A percentile compares a stretch with the other conserved stretches of the same genome.
These are phyloP conservation scores for Hystrix cristata DNA, from an alignment of 2,113 vertebrate genomes.

Conservation along the genomic window DNA sequence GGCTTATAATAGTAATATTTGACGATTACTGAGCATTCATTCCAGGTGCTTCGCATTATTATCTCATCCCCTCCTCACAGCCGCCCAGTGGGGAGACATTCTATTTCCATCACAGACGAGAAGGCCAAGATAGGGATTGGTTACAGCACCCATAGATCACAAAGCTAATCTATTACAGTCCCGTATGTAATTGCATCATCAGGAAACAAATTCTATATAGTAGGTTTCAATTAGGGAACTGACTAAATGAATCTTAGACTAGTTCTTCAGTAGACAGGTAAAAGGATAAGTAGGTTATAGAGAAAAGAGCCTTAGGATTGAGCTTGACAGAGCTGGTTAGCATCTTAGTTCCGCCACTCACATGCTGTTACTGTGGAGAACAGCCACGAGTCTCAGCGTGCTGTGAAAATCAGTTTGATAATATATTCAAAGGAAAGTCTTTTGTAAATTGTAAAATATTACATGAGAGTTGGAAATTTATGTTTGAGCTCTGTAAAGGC, in stretches of 20 bases:
- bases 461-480: not conserved
- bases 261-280: not conserved
- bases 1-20: not conserved
- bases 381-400: rapidly evolving
- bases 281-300: not conserved
- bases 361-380: too few relatives aligned
- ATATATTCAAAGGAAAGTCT: not conserved
- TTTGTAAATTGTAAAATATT: not conserved
- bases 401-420: not conserved
- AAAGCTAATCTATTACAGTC: not conserved
- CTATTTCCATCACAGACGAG: not conserved
- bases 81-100: not conserved
- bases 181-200: too few relatives aligned
- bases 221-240: not conserved
- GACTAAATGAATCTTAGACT: not conserved
- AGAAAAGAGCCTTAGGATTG: not conserved
- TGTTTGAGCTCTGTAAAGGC: not conserved
- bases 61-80: not conserved
- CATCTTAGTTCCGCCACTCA: too few relatives aligned
- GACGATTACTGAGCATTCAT: not conserved
- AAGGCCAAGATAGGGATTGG: not conserved
- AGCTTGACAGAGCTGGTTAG: not conserved
- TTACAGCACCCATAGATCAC: not conserved
- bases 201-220: not conserved
- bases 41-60: not conserved